Base-by-base conservation (phyloP, 1,140 invertebrate genomes). In the Drosophila baimaii region DNA sequence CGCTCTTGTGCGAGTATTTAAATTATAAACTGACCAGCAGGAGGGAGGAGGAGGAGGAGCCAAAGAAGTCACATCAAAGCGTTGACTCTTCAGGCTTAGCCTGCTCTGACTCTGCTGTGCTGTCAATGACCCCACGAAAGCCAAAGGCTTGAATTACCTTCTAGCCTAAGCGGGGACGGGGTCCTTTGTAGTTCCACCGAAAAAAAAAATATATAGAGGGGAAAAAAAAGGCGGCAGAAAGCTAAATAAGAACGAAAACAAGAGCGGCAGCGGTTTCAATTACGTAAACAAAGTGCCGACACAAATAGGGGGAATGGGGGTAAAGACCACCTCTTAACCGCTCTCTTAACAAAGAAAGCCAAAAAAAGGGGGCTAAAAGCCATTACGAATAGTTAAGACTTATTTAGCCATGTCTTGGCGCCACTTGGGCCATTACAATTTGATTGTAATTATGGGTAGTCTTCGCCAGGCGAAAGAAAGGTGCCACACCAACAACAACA, bases 131-230 rank as follows among this genome's bases (percentile, higher is more conserved):
- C 75, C 66, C 43, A 63, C 55, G 58, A 74, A 51, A 75, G 63
- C 57, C 27, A 25, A 25, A 10, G 59, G 79, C 79, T 85, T 85
- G 66, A 85, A 85, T 85, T 85, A 85, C 82, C 75, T 56, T 56
- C 81, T 85, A 84, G 78, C 59, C 46, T 41, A 52, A 52, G 29
- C n/a, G 68, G 41, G 33, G 43, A n/a, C n/a, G 62, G 19, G 43
- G 58, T 86, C 83, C 83, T 86, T 86, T 86, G 83, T 86, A 76
- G 62, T 88, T 86, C 23, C 52, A 83, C 83, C 83, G 68, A 88
- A 86, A 84, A 82, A 35, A 35, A 54, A 35, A 52, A 52, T 33
- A 21, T 8, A 13, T 8, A 35, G 29, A 65, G 58, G 44, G 74
- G 35, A 19, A n/a, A 1, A 9, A n/a, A 27, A 10, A 23, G 12